Base-by-base conservation (phyloP, 2,113 vertebrate genomes). In the Eonycteris spelaea region DNA sequence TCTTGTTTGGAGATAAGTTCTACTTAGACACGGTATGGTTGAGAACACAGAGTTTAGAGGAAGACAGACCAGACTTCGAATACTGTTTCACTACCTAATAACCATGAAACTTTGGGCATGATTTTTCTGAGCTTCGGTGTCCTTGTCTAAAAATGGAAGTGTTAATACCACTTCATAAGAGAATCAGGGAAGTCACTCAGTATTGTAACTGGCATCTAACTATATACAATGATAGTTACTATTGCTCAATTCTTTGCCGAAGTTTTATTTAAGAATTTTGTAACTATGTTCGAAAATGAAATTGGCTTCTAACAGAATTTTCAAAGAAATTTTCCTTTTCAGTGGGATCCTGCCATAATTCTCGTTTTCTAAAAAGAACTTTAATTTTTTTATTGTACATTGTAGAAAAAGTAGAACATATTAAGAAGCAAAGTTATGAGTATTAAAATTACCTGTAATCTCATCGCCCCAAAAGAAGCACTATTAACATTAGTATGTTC, bases 361-460 rank as follows among this genome's bases (percentile, higher is more conserved):
- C 83, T 89, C 61, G 63, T 82, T 95, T 86, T 94, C 86, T 93
- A 53, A 91, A 89, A 71, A 77, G 55, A 90, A 86, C 9, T 65
- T 95, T 86, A 94, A 94, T 91, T 95, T 95, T 95, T 95, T 80
- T 78, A 83, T 90, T 80, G 91, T 19, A 90, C 38, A 51, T 45
- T 63, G 14, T 74, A 95, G 80, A 67, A 95, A 97, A 97, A 71
- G 86, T 15, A 82, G 38, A 95, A 45, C 48, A 65, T n/a, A 71
- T 53, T 74, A 68, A 97, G 61, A 82, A 89, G 48, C 8, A 80
- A 94, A 84, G 61, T 79, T 80, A 59, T 83, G 26, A 82, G 80
- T 92, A 83, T 90, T 70, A 90, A 92, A 90, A 95, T 75, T 65
- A 93, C 19, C 70, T 57, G 15, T 87, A 86, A 79, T 80, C 68